phyloP scores from a whole-genome alignment of 2,888 invertebrate genomes.

The Lepetodrilus schrolli region DNA sequence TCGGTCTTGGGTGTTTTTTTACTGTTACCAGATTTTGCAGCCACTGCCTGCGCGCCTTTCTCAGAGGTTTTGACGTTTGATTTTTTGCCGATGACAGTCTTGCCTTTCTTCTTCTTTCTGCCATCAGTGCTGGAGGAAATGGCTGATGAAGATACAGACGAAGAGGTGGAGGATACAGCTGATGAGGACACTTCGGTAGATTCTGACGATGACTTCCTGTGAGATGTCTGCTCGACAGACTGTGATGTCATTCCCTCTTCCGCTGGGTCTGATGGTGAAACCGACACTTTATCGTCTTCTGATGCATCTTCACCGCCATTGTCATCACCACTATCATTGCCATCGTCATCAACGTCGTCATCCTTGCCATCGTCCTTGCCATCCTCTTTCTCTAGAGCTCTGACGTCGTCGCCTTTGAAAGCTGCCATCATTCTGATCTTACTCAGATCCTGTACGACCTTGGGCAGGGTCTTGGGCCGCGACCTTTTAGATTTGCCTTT shows the following conservation, averaged over 20 bases:
- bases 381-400: conserved; percentile 47
- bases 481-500: too few relatives aligned
- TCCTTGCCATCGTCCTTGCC: conserved; percentile 45
- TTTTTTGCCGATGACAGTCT: neutral
- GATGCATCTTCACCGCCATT: conserved; percentile 32
- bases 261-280: too few relatives aligned
- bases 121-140: neutral
- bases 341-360: conserved; percentile 39
- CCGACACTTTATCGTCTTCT: neutral
- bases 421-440: conserved; percentile 73
- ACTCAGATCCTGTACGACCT: conserved; percentile 60
- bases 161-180: too few relatives aligned
- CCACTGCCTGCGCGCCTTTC: neutral
- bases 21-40: too few relatives aligned
- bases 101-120: neutral
- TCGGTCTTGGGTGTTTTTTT: neutral
- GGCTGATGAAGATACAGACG: too few relatives aligned
- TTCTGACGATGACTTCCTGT: neutral
- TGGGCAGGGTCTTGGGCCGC: neutral
- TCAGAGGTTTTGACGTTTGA: neutral
- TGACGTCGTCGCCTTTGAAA: conserved; percentile 74
- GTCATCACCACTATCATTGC: conserved; percentile 42
- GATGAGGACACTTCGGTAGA: conserved; percentile 29
- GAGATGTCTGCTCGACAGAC: neutral
- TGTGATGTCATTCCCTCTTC: conserved; percentile 25